These are phyloP conservation scores for Mactra quadrangularis DNA, from an alignment of 1,140 invertebrate species.

Conservation along the genomic window DNA sequence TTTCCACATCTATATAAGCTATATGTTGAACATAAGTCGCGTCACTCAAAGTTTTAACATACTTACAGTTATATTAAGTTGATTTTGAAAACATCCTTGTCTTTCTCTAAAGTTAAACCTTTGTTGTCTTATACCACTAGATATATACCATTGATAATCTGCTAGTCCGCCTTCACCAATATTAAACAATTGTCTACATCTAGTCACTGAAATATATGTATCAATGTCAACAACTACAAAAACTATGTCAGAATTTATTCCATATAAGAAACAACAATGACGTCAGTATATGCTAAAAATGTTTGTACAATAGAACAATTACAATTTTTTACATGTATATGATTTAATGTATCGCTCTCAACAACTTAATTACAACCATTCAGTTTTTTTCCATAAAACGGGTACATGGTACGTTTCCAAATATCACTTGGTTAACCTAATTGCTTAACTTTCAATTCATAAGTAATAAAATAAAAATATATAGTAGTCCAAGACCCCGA, in stretches of 20 bases:
- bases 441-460: too few species aligned
- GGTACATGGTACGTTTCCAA: too few species aligned
- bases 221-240: neutral
- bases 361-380: neutral
- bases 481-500: too few species aligned
- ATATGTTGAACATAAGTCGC: neutral
- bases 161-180: neutral
- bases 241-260: neutral
- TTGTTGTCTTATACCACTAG: too few species aligned
- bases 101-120: neutral
- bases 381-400: neutral
- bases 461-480: too few species aligned
- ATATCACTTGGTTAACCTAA: too few species aligned
- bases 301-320: neutral
- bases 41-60: neutral
- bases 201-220: neutral
- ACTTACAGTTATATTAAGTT: neutral
- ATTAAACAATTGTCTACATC: slow-evolving; percentile 22
- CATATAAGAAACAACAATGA: neutral
- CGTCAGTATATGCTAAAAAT: neutral
- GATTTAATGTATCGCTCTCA: neutral
- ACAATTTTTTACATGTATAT: neutral
- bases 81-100: neutral
- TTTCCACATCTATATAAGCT: neutral
- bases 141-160: neutral